These are phyloP conservation scores for Pipra filicauda DNA, from an alignment of 2,113 vertebrate genomes.

Conservation along the genomic window DNA sequence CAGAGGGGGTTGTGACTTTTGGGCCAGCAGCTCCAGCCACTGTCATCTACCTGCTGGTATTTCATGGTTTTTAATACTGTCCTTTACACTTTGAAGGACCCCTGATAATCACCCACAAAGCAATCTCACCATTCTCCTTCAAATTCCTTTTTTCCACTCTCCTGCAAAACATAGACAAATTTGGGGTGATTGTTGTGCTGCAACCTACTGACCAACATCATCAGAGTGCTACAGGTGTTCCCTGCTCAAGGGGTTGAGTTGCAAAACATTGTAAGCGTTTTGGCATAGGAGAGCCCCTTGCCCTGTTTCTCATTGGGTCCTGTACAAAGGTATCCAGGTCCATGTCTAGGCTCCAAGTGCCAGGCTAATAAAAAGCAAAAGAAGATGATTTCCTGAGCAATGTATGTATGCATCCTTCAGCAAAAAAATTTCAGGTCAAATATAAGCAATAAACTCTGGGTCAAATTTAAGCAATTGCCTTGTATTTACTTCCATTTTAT, in stretches of 20 bases:
- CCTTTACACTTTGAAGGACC: not conserved
- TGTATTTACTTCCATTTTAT: slow-evolving; percentile 32
- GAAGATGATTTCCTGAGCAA: not conserved
- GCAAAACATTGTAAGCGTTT: not conserved
- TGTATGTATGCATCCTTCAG: not conserved
- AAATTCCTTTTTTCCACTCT: not conserved
- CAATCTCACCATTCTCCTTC: not conserved
- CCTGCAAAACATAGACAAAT: not conserved
- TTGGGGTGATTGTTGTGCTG: not conserved
- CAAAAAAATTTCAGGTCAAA: not conserved
- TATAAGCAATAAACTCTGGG: not conserved
- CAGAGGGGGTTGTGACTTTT: not conserved
- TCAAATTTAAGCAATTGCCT: slow-evolving; percentile 23
- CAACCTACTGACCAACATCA: not conserved
- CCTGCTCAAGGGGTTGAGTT: not conserved
- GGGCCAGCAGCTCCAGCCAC: not conserved
- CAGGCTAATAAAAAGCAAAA: not conserved
- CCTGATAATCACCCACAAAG: not conserved
- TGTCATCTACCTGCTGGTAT: not conserved
- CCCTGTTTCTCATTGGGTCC: not conserved
- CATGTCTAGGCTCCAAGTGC: not conserved
- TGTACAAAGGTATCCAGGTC: not conserved
- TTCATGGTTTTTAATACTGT: not conserved
- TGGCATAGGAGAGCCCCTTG: not conserved
- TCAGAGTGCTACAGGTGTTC: not conserved